Evolutionary conservation across 2,888 invertebrate species (phyloP), one percentile per base, ranked within the genome.

Genomic region (Clistopyga incitator): DNA sequence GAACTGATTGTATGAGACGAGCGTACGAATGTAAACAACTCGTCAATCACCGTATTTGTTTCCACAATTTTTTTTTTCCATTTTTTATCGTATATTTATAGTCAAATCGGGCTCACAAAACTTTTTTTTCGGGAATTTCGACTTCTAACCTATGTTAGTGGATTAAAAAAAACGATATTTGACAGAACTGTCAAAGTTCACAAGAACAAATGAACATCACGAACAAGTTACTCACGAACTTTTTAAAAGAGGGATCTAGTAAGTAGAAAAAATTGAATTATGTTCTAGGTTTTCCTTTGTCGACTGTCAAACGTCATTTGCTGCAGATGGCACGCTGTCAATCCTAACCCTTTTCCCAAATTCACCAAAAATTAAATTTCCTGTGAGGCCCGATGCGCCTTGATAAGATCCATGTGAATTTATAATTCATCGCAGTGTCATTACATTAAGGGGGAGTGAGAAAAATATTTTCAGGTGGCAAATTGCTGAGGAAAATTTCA

Each of bases 21-120:
- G 23, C 59, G 42, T 45, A 78, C 67, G 61, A 82, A 65, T 61
- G 54, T 81, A 76, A 76, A 81, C 65, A 71, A 81, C 61, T 71
- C 61, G 65, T 81, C 56, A 76, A 71, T 81, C 71, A 81, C 29
- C 29, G 8, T 18, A 61, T n/a, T 34, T 61, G 34, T 68, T 68
- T 25, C 47, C 34, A 13, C 54, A n/a, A 25, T 77, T 56, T 75
- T 64, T 29, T 29, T 29, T 29, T 4, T n/a, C n/a, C n/a, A n/a
- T n/a, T n/a, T n/a, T n/a, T n/a, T n/a, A n/a, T n/a, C n/a, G n/a
- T n/a, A n/a, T n/a, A n/a, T n/a, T n/a, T n/a, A n/a, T n/a, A n/a
- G n/a, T n/a, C n/a, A n/a, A n/a, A n/a, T n/a, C n/a, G n/a, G n/a
- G n/a, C n/a, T n/a, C n/a, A n/a, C n/a, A n/a, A n/a, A n/a, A n/a